Evolutionary conservation across 2,797 vertebrate species (phyloP).

Genomic region (Darevskia mixta): DNA sequence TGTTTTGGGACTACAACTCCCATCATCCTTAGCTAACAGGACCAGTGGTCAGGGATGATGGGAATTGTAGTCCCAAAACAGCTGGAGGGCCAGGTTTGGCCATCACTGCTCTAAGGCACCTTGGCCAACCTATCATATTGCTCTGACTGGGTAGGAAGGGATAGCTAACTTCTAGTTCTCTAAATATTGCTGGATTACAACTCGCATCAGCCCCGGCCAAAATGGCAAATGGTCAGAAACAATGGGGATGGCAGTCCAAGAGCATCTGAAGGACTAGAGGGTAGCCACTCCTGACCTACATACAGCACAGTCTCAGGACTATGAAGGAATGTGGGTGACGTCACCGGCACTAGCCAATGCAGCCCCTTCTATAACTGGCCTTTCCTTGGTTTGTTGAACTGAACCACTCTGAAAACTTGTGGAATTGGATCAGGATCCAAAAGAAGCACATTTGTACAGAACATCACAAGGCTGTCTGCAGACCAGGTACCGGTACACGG

Average conservation of each 20-base stretch:
- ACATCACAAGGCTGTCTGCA: background rate
- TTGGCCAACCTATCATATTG: background rate
- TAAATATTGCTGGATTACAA: background rate
- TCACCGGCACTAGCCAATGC: background rate
- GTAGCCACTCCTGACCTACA: background rate
- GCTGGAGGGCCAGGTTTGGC: no score
- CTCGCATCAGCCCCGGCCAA: background rate
- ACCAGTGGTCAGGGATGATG: no score
- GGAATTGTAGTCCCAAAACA: no score
- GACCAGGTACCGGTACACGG: background rate
- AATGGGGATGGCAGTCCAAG: background rate
- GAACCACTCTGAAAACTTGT: background rate
- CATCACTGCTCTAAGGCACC: background rate
- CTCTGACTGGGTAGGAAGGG: background rate
- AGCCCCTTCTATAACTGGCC: no score
- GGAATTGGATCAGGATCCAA: background rate
- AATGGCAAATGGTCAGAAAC: background rate
- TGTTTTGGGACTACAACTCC: no score
- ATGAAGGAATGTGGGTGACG: background rate
- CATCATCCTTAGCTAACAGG: no score
- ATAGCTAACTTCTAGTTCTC: background rate
- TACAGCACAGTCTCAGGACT: background rate
- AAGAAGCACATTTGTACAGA: background rate
- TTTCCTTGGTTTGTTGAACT: background rate
- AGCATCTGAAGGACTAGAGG: background rate